Percentiles rank a stretch among this genome's conserved stretches.
phyloP scores from a whole-genome alignment of 2,888 invertebrate genomes.

The Thymelicus sylvestris region DNA sequence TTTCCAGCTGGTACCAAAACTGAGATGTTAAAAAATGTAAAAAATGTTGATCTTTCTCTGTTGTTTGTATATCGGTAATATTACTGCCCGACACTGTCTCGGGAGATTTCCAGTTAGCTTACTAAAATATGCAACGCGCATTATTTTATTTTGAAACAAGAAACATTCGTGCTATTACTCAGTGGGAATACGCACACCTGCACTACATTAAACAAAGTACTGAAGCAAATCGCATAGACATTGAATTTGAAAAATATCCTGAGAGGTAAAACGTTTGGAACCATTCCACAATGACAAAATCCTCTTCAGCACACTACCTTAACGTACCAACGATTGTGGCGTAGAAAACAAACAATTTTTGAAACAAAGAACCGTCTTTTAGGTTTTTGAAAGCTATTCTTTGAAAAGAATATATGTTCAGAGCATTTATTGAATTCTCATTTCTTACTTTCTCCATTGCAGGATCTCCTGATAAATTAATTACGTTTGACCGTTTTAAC shows the following conservation, averaged over 20 bases:
- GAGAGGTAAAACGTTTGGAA: slow-evolving; percentile 45
- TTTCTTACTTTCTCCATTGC: too few species aligned
- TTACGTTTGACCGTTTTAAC: too few species aligned
- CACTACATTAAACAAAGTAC: slow-evolving; percentile 56
- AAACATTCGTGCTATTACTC: slow-evolving; percentile 54
- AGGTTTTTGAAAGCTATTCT: background rate
- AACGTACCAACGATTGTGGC: slow-evolving; percentile 12
- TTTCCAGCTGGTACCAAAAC: slow-evolving; percentile 16
- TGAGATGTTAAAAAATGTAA: slow-evolving; percentile 19
- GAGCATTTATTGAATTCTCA: background rate
- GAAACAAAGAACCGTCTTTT: slow-evolving; percentile 11
- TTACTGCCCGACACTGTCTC: slow-evolving; percentile 35
- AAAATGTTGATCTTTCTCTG: slow-evolving; percentile 21
- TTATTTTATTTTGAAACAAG: slow-evolving; percentile 51
- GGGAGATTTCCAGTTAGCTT: slow-evolving; percentile 40
- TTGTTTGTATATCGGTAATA: slow-evolving; percentile 28
- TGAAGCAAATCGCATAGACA: slow-evolving; percentile 49
- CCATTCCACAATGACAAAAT: slow-evolving; percentile 44
- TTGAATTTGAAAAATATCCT: slow-evolving; percentile 56
- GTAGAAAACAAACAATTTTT: slow-evolving; percentile 2
- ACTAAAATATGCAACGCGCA: slow-evolving; percentile 52
- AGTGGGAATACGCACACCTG: slow-evolving; percentile 53
- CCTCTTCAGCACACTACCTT: slow-evolving; percentile 20
- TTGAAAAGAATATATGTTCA: slow-evolving; percentile 2
- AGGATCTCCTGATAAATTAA: too few species aligned